Conservation (phyloP, 2,113 vertebrate species). For the Garra rufa region DNA sequence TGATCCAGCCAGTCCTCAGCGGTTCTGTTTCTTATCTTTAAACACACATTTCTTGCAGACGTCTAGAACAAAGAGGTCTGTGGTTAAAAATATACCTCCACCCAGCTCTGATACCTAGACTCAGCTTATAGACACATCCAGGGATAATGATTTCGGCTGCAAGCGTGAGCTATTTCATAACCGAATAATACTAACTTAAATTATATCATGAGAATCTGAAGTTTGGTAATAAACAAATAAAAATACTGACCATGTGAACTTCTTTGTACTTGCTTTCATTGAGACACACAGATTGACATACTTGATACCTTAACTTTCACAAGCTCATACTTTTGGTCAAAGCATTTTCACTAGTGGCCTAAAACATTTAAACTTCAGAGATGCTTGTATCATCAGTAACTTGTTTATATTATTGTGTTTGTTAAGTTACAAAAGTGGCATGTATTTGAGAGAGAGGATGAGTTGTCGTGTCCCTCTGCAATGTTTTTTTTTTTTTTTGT, state of each 20-base stretch:
- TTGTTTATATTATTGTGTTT: background rate
- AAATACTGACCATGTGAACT: background rate
- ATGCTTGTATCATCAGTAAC: background rate
- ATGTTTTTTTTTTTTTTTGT: too few species aligned
- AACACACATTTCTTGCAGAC: conserved; percentile 61
- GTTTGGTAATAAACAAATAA: background rate
- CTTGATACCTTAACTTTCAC: background rate
- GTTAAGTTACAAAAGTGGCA: background rate
- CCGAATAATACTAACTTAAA: conserved; percentile 45
- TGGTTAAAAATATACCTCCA: conserved; percentile 40
- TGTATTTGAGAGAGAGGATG: background rate
- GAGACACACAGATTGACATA: background rate
- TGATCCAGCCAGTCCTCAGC: background rate
- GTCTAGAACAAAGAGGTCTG: conserved; percentile 51
- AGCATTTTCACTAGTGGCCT: background rate
- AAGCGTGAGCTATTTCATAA: conserved; percentile 52
- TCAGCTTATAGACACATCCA: conserved; percentile 55
- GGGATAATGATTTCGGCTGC: conserved; percentile 35
- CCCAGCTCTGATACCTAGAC: conserved; percentile 40
- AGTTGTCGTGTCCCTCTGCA: conserved; percentile 16
- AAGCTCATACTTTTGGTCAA: background rate
- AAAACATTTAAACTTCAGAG: background rate
- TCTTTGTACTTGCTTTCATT: background rate
- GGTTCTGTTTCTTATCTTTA: conserved; percentile 64
- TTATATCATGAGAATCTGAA: background rate